These are phyloP conservation scores for Caenorhabditis virilis DNA, from an alignment of 2,888 invertebrate genomes.

Conservation along the genomic window DNA sequence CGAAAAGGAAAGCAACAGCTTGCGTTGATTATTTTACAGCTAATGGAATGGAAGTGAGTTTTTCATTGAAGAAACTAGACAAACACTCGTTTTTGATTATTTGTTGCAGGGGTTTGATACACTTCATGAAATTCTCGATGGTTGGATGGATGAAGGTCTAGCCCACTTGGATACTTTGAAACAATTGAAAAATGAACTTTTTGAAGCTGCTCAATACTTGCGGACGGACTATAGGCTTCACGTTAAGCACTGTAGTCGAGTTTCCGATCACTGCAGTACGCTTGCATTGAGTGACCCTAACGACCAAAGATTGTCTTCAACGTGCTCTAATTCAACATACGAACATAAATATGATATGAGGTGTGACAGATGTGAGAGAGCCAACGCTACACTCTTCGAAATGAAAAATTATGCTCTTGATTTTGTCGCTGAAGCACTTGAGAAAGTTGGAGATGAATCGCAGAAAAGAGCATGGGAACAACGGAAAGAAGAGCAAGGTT, in stretches of 20 bases:
- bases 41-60: conserved; percentile 3
- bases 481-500: background rate
- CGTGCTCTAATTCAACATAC: too few species aligned
- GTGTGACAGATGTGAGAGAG: conserved; percentile 14
- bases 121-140: too few species aligned
- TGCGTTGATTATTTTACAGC: conserved; percentile 8
- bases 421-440: background rate
- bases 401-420: background rate
- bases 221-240: conserved; percentile 17
- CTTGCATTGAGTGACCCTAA: conserved; percentile 16
- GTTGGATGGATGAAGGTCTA: too few species aligned
- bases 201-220: conserved; percentile 12
- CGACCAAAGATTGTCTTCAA: background rate
- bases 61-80: too few species aligned
- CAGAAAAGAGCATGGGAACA: background rate
- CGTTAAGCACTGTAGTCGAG: conserved; percentile 7
- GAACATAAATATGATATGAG: conserved; percentile 15
- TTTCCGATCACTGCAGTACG: conserved; percentile 23
- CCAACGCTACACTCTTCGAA: conserved; percentile 1
- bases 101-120: too few species aligned
- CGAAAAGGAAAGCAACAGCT: background rate
- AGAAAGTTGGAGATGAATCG: background rate
- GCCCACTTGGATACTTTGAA: background rate
- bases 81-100: too few species aligned
- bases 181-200: background rate